Conservation (phyloP, 2,888 invertebrate genomes). For the Zonitis immaculata region DNA sequence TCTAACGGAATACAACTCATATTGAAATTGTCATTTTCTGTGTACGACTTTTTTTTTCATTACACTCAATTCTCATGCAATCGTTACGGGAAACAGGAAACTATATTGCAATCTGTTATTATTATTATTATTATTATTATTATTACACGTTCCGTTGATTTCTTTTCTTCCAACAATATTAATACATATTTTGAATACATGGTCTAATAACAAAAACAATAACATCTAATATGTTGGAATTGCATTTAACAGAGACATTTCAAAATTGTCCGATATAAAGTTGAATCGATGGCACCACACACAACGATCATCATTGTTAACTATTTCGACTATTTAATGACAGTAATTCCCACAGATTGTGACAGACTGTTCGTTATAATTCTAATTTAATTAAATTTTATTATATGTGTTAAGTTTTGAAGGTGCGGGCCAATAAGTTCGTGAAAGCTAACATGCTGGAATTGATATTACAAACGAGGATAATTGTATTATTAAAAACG, state of each 20-base stretch:
- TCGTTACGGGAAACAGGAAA: neutral
- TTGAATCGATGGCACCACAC: neutral
- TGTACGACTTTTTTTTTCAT: neutral
- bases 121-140: too few species aligned
- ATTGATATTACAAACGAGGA: neutral
- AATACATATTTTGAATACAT: neutral
- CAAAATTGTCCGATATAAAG: too few species aligned
- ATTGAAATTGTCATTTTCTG: neutral
- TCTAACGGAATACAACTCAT: neutral
- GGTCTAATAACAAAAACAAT: too few species aligned
- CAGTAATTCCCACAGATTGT: constrained; percentile 10
- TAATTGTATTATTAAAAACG: too few species aligned
- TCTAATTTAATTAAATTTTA: constrained; percentile 34
- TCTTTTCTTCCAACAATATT: neutral
- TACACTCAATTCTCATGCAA: neutral
- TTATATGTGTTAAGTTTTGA: constrained; percentile 26
- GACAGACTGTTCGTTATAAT: constrained; percentile 13
- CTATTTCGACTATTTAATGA: constrained; percentile 3
- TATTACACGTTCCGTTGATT: too few species aligned
- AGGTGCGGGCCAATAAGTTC: constrained; percentile 25
- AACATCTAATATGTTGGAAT: too few species aligned
- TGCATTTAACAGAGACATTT: too few species aligned
- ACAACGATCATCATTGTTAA: neutral
- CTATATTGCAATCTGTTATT: neutral
- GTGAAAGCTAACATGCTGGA: constrained; percentile 11